A percentile compares a stretch with the other conserved stretches of the same genome.
These are phyloP conservation scores for Tauraco hartlaubi DNA, from an alignment of 2,797 vertebrate species.

Conservation along the genomic window DNA sequence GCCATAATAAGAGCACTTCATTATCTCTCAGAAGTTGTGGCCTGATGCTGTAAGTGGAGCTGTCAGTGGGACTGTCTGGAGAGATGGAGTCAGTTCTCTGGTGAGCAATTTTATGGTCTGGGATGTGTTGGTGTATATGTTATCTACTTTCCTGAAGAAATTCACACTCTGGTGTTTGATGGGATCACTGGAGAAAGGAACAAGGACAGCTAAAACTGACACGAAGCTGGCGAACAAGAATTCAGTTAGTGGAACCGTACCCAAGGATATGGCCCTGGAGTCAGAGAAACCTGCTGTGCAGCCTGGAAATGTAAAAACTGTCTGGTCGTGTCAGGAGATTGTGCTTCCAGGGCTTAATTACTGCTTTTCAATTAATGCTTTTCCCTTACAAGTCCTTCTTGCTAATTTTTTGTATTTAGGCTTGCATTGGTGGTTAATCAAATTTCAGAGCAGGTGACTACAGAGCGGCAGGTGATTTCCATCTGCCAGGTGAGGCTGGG, in stretches of 20 bases:
- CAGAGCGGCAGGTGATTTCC: neutral
- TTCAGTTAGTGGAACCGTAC: neutral
- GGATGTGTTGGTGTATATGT: neutral
- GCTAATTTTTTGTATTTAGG: neutral
- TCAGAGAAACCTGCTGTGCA: conserved; percentile 39
- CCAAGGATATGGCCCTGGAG: neutral
- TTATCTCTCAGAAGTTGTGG: neutral
- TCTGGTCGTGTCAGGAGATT: conserved; percentile 34
- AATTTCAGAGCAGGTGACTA: neutral
- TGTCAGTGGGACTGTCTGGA: neutral
- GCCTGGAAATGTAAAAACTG: conserved; percentile 22
- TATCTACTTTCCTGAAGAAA: neutral
- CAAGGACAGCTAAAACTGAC: neutral
- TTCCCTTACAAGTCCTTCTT: neutral
- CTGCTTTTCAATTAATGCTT: conserved; percentile 54
- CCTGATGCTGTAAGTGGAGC: neutral
- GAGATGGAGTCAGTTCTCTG: neutral
- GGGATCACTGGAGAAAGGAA: neutral
- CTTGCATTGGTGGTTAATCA: conserved; percentile 29
- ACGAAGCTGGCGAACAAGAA: neutral
- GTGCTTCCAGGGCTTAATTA: conserved; percentile 63
- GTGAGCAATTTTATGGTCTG: neutral
- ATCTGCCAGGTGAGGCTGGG: neutral
- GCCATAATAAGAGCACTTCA: neutral
- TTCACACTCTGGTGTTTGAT: neutral